phyloP scores from a whole-genome alignment of 2,797 vertebrate genomes.

The Sebastolobus altivelis region DNA sequence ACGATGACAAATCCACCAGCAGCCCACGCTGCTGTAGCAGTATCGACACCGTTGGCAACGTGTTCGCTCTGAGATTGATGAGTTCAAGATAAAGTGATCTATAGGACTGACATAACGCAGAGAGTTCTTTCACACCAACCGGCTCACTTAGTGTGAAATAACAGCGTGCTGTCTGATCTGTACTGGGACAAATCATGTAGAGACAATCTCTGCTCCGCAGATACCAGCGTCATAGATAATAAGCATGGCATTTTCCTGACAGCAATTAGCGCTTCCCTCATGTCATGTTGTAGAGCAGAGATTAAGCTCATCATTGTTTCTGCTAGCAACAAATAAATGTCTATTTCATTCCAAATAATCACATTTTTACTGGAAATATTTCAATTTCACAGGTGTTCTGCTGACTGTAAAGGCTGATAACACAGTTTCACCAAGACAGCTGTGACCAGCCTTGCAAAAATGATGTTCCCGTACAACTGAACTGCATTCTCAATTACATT shows the following conservation, averaged over 20 bases:
- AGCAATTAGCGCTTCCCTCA: slow-evolving; percentile 41
- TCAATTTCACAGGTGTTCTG: neutral
- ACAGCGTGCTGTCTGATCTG: slow-evolving; percentile 3
- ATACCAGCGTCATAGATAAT: slow-evolving; percentile 27
- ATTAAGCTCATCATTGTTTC: slow-evolving; percentile 17
- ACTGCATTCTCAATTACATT: too few relatives aligned
- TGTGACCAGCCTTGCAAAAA: neutral
- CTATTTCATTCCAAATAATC: slow-evolving; percentile 7
- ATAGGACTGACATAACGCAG: slow-evolving; percentile 9
- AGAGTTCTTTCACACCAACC: neutral
- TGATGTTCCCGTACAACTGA: too few relatives aligned
- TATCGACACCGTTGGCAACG: slow-evolving; percentile 33
- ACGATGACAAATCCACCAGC: slow-evolving; percentile 58
- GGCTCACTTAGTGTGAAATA: slow-evolving; percentile 25
- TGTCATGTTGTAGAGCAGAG: slow-evolving; percentile 14
- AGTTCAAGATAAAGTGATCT: slow-evolving; percentile 39
- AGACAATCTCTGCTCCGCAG: slow-evolving; percentile 34
- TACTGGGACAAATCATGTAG: slow-evolving; percentile 22
- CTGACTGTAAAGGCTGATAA: neutral
- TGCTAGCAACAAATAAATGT: neutral
- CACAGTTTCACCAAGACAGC: neutral
- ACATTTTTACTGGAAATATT: neutral
- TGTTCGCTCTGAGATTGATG: slow-evolving; percentile 40
- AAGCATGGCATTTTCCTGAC: slow-evolving; percentile 52
- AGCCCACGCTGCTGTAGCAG: slow-evolving; percentile 53